Percentiles rank a stretch among this genome's conserved stretches.
Evolutionary conservation across 92 coral and sea anemone genomes (phyloP).

Genomic region (Palythoa grandiflora): DNA sequence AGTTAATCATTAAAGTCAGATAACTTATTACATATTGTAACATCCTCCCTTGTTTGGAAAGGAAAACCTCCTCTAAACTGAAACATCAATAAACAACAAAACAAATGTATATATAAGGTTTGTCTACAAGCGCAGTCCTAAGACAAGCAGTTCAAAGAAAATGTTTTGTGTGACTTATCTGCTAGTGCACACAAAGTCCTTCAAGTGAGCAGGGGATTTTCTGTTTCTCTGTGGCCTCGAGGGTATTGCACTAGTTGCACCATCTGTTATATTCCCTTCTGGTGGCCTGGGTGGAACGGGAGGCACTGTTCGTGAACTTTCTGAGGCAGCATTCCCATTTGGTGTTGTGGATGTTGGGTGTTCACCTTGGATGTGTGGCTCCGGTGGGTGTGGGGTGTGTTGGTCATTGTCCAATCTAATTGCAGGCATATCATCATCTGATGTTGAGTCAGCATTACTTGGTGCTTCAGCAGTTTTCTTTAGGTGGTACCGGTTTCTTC

Average conservation of each 20-base stretch:
- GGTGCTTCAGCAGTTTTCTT: background rate
- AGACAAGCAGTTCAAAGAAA: too few species aligned
- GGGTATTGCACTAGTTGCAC: background rate
- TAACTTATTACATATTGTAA: too few species aligned
- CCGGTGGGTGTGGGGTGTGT: background rate
- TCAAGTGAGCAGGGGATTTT: background rate
- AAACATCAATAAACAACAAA: too few species aligned
- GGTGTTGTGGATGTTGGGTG: background rate
- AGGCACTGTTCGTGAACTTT: background rate
- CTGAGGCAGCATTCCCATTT: background rate
- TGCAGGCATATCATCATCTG: background rate
- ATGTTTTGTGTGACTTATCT: conserved; percentile 1
- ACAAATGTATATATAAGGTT: too few species aligned
- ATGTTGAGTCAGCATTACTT: background rate
- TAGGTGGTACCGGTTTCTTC: conserved; percentile 2
- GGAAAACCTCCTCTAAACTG: too few species aligned
- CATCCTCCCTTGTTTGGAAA: too few species aligned
- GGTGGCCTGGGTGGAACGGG: background rate
- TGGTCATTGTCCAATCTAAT: background rate
- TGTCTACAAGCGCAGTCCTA: too few species aligned
- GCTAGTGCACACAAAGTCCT: background rate
- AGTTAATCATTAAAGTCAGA: too few species aligned
- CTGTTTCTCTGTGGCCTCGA: background rate
- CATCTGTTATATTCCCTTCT: background rate
- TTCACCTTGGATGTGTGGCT: background rate